phyloP scores from a whole-genome alignment of 1,140 invertebrate species.

The Goniozus legneri region DNA sequence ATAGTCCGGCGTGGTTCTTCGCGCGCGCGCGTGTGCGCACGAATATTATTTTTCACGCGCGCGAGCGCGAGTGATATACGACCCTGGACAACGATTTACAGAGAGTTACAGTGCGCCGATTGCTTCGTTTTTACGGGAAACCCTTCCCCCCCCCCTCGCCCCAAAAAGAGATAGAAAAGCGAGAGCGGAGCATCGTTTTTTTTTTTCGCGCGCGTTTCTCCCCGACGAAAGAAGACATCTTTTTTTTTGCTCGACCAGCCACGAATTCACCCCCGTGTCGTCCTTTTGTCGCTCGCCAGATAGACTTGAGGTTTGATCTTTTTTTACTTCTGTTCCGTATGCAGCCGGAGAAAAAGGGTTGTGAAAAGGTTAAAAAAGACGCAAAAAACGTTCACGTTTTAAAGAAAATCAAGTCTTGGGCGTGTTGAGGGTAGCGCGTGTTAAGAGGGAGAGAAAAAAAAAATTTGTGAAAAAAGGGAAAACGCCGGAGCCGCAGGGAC shows the following conservation, averaged over 20 bases:
- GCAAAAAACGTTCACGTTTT: no score
- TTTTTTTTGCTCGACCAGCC: neutral
- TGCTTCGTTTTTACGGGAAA: constrained; percentile 23
- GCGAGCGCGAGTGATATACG: constrained; percentile 27
- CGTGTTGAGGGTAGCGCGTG: no score
- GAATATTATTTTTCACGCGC: constrained; percentile 30
- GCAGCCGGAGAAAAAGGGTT: no score
- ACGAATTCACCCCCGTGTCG: neutral
- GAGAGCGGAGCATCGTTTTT: constrained; percentile 8
- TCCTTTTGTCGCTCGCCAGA: neutral
- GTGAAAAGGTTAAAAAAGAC: no score
- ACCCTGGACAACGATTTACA: constrained; percentile 26
- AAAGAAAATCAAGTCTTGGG: no score
- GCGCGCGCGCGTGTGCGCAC: neutral
- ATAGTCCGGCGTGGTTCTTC: no score
- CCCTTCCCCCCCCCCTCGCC: constrained; percentile 2
- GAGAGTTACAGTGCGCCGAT: constrained; percentile 26
- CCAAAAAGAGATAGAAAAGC: no score
- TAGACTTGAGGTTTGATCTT: constrained; percentile 26
- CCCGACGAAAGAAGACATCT: constrained; percentile 12
- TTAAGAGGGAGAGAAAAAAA: constrained; percentile 25
- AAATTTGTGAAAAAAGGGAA: neutral
- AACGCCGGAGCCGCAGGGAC: constrained; percentile 3
- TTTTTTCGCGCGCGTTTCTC: constrained; percentile 8
- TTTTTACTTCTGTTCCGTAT: no score